These are phyloP conservation scores for Muscina levida DNA, from an alignment of 2,888 invertebrate genomes.

Conservation along the genomic window DNA sequence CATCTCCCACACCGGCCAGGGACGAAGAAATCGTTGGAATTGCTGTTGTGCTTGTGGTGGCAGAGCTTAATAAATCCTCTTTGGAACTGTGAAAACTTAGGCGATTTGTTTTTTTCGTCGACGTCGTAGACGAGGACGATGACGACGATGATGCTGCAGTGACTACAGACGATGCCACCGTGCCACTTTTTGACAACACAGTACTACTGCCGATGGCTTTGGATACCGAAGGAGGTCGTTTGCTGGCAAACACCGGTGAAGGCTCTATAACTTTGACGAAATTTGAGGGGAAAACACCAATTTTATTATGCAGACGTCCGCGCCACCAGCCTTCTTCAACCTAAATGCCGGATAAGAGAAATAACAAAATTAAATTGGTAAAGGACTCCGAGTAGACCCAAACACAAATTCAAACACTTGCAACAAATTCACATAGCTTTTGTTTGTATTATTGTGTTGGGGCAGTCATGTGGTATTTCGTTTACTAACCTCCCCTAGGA, in stretches of 20 bases:
- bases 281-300: constrained; percentile 97
- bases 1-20: constrained; percentile 64
- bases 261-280: constrained; percentile 87
- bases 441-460: constrained; percentile 37
- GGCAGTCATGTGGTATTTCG: constrained; percentile 24
- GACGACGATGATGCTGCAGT: constrained; percentile 32
- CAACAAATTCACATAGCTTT: constrained; percentile 39
- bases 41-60: constrained; percentile 49
- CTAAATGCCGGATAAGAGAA: constrained; percentile 71
- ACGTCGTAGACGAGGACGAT: constrained; percentile 47
- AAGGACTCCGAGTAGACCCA: background rate
- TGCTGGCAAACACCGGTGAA: constrained; percentile 79
- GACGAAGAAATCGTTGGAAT: constrained; percentile 67
- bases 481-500: constrained; percentile 88
- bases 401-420: constrained; percentile 30
- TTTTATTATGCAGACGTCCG: constrained; percentile 89
- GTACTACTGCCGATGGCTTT: constrained; percentile 66
- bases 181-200: constrained; percentile 15
- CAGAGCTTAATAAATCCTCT: constrained; percentile 72
- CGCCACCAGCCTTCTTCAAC: constrained; percentile 97
- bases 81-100: constrained; percentile 73
- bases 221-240: constrained; percentile 74
- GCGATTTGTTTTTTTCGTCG: constrained; percentile 75
- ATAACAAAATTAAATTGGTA: constrained; percentile 26
- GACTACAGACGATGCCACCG: constrained; percentile 48